Percentiles rank a stretch among this genome's conserved stretches.
Conservation (phyloP, 1,140 invertebrate species). For the Papilio helenus region DNA sequence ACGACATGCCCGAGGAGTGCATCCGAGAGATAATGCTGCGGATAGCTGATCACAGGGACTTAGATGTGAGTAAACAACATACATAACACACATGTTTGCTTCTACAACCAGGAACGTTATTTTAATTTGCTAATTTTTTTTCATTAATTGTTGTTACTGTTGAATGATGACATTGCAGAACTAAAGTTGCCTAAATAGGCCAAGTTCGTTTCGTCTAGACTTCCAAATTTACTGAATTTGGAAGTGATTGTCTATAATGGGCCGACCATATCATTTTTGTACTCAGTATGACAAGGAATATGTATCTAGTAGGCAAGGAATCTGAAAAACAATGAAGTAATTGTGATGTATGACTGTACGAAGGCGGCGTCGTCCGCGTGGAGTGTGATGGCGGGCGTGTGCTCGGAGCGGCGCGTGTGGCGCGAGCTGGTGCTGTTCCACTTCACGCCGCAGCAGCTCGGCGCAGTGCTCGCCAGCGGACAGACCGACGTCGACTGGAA, state of each 20-base stretch:
- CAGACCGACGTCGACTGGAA: slow-evolving; percentile 86
- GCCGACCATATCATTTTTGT: too few relatives aligned
- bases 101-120: background rate
- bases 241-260: too few relatives aligned
- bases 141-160: too few relatives aligned
- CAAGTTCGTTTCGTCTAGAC: too few relatives aligned
- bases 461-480: slow-evolving; percentile 83
- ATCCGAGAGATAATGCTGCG: slow-evolving; percentile 94
- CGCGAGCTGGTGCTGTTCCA: slow-evolving; percentile 95
- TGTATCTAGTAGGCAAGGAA: too few relatives aligned
- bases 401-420: slow-evolving; percentile 96
- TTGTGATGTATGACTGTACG: background rate
- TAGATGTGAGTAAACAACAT: slow-evolving; percentile 84
- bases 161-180: too few relatives aligned
- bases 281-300: too few relatives aligned
- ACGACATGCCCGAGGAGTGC: slow-evolving; percentile 96
- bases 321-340: background rate
- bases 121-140: too few relatives aligned
- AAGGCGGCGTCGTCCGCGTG: slow-evolving; percentile 85
- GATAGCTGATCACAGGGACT: slow-evolving; percentile 95
- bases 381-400: slow-evolving; percentile 89
- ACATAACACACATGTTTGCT: background rate
- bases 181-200: too few relatives aligned
- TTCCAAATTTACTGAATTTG: too few relatives aligned
- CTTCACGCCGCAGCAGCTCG: slow-evolving; percentile 93